Percentiles rank a stretch among this genome's conserved stretches.
phyloP scores from a whole-genome alignment of 2,888 invertebrate species.

The Sarcophaga caerulescens region DNA sequence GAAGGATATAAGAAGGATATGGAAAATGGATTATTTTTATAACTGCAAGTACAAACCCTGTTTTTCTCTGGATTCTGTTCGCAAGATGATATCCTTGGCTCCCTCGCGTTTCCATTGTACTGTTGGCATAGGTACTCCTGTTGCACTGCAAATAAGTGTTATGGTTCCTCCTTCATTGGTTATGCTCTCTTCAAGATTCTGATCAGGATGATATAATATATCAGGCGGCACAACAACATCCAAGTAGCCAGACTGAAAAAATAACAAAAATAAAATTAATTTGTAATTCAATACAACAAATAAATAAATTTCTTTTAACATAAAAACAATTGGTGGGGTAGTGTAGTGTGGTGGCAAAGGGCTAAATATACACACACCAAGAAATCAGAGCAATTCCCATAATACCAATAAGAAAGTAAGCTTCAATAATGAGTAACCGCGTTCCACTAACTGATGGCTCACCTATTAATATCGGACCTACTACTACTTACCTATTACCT shows the following conservation, averaged over 20 bases:
- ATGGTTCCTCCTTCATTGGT: constrained; percentile 91
- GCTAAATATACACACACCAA: no score
- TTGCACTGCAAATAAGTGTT: constrained; percentile 89
- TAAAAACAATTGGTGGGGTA: fast-evolving
- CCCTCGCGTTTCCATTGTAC: constrained; percentile 90
- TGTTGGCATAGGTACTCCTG: constrained; percentile 90
- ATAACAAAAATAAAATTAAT: constrained; percentile 17
- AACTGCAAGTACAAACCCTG: constrained; percentile 83
- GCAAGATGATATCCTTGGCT: constrained; percentile 88
- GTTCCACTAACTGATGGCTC: no score
- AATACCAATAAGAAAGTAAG: no score
- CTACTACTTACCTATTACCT: no score
- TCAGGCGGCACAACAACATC: constrained; percentile 94
- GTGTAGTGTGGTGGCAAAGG: no score
- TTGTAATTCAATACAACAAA: constrained; percentile 11
- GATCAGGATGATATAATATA: constrained; percentile 85
- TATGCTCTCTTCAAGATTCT: constrained; percentile 85
- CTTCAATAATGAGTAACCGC: no score
- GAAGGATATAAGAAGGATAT: no score
- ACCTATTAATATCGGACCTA: no score
- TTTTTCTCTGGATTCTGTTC: constrained; percentile 88
- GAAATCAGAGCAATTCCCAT: no score
- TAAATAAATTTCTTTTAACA: neutral
- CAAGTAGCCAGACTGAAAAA: constrained; percentile 89
- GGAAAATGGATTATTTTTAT: no score